Base-by-base conservation (phyloP, 1,140 invertebrate genomes). In the Zophobas morio region DNA sequence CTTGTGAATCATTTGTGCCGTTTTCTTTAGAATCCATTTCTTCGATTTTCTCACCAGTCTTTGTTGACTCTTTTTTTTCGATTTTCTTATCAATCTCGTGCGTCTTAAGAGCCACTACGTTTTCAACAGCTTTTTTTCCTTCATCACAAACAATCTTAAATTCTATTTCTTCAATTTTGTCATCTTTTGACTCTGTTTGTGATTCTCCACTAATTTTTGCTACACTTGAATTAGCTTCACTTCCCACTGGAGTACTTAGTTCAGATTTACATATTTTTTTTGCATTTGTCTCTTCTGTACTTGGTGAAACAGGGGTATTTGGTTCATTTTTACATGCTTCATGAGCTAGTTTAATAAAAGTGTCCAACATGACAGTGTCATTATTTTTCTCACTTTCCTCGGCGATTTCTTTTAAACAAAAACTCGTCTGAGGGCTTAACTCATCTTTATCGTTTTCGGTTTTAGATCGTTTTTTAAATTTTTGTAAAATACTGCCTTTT, bases 391-490 rank as follows among this genome's bases (percentile, higher is more conserved):
- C 71, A 47, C 39, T 36, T 33, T 77, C 70, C 35, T 66, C 6
- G 6, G n/a, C 3, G 4, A 42, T 8, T 42, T 46, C 60, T 20
- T 42, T 42, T 1, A 42, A 66, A 32, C n/a, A 32, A 66, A 42
- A 46, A 66, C 37, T 66, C n/a, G 32, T 1, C 0, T 20, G 6
- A 2, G 39, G 60, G 4, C 60, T 66, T 42, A 66, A 6, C 8
- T 71, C 34, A 37, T 80, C 40, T 42, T 60, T 56, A 63, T 60
- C 76, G 34, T 36, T 37, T 53, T 80, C 80, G 33, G 77, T 82
- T 66, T 79, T 81, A 1, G 77, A 80, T 34, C 77, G 74, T 73
- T 83, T 82, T 47, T 76, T 77, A 71, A 83, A 83, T 8, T 34
- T 76, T 32, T 81, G 73, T 42, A 80, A 63, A 32, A 79, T 77